Evolutionary conservation across 2,888 invertebrate species (phyloP).

Genomic region (Caprella mutica): DNA sequence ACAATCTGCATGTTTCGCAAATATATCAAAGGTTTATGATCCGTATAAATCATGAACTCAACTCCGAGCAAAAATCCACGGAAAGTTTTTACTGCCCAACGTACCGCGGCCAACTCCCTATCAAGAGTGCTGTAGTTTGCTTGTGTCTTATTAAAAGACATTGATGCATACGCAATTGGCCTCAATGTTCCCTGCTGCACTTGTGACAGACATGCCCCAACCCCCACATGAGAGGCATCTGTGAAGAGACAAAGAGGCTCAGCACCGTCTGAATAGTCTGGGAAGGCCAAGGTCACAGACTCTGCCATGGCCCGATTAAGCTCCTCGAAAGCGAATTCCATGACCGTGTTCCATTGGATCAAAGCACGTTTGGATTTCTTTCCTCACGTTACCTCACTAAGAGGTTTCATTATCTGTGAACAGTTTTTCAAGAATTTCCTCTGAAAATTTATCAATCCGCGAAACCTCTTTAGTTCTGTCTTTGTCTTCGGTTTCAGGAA

Average conservation of each 20-base stretch:
- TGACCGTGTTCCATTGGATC: background rate
- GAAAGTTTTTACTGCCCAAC: background rate
- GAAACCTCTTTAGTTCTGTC: background rate
- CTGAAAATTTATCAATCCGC: background rate
- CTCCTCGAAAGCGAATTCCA: background rate
- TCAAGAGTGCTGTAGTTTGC: background rate
- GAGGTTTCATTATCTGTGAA: background rate
- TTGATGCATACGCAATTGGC: background rate
- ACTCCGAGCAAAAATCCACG: background rate
- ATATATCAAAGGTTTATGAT: background rate
- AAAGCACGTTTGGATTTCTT: background rate
- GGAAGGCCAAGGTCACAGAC: background rate
- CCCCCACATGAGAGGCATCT: background rate
- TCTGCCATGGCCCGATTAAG: background rate
- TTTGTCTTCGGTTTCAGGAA: background rate
- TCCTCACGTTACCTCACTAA: background rate
- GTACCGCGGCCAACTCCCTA: background rate
- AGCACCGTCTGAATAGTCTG: background rate
- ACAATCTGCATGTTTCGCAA: background rate
- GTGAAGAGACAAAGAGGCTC: background rate
- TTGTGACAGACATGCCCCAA: background rate
- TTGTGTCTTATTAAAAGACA: background rate
- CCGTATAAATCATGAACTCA: background rate
- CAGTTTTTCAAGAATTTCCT: background rate
- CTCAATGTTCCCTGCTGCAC: background rate